Evolutionary conservation across 2,888 invertebrate species (phyloP).

Genomic region (Lepidonotus clava): DNA sequence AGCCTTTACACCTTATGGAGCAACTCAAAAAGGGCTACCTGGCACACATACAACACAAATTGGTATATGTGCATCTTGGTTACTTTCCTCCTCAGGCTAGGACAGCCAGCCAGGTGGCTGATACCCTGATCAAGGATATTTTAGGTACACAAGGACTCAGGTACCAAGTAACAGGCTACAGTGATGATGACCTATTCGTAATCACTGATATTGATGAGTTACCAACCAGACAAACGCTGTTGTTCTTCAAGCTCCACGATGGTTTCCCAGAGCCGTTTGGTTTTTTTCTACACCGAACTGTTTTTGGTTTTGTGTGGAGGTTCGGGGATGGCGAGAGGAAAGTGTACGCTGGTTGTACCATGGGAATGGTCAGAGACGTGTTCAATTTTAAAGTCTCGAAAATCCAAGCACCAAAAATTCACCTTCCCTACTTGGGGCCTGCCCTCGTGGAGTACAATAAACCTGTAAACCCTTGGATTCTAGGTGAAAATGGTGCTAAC

Average conservation of each 20-base stretch:
- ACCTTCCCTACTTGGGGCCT: neutral
- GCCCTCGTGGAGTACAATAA: neutral
- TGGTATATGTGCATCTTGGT: conserved; percentile 45
- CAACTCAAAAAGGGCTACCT: neutral
- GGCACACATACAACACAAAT: neutral
- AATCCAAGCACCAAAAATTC: neutral
- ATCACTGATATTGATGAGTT: conserved; percentile 47
- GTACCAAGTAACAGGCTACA: neutral
- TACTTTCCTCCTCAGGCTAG: conserved; percentile 45
- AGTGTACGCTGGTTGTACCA: neutral
- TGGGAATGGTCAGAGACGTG: neutral
- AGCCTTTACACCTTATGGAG: conserved; percentile 36
- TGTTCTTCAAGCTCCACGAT: conserved; percentile 51
- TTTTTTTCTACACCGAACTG: neutral
- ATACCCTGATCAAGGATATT: neutral
- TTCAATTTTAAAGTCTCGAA: neutral
- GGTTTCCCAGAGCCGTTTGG: conserved; percentile 52
- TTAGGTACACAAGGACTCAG: conserved; percentile 30
- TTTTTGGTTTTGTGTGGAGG: conserved; percentile 45
- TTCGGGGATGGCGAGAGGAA: neutral
- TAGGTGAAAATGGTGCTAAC: neutral
- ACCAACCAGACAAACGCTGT: conserved; percentile 25
- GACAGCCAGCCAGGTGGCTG: conserved; percentile 50
- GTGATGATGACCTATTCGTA: conserved; percentile 50
- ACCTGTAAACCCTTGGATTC: neutral